Conservation (phyloP, 2,797 vertebrate genomes). For the Semotilus atromaculatus region DNA sequence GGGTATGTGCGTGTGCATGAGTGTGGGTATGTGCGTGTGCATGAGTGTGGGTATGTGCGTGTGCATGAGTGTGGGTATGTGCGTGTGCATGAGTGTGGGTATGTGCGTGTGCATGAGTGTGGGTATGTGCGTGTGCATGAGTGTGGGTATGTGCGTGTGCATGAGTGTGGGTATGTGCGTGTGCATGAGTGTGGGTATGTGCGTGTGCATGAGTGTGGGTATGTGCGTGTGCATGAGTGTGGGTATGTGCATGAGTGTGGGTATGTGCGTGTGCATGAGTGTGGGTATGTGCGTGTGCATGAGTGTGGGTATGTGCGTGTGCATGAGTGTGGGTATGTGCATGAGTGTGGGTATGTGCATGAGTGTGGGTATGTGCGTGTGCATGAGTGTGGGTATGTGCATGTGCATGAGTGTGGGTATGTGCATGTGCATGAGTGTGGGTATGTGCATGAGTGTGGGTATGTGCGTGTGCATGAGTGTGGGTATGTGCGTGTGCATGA, state of each 20-base stretch:
- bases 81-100: neutral
- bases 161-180: too few relatives aligned
- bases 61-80: conserved; percentile 27
- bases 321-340: neutral
- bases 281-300: neutral
- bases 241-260: conserved; percentile 13
- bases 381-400: too few relatives aligned
- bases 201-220: too few relatives aligned
- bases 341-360: neutral
- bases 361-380: neutral
- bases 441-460: too few relatives aligned
- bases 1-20: neutral
- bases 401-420: too few relatives aligned
- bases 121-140: neutral
- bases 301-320: too few relatives aligned
- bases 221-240: conserved; percentile 28
- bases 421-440: too few relatives aligned
- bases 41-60: neutral
- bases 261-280: neutral
- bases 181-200: too few relatives aligned
- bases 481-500: too few relatives aligned
- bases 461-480: too few relatives aligned
- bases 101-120: neutral
- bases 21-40: conserved; percentile 20
- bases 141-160: neutral